A percentile compares a stretch with the other conserved stretches of the same genome.
phyloP scores from a whole-genome alignment of 2,888 invertebrate species.

The Acleris emargana region DNA sequence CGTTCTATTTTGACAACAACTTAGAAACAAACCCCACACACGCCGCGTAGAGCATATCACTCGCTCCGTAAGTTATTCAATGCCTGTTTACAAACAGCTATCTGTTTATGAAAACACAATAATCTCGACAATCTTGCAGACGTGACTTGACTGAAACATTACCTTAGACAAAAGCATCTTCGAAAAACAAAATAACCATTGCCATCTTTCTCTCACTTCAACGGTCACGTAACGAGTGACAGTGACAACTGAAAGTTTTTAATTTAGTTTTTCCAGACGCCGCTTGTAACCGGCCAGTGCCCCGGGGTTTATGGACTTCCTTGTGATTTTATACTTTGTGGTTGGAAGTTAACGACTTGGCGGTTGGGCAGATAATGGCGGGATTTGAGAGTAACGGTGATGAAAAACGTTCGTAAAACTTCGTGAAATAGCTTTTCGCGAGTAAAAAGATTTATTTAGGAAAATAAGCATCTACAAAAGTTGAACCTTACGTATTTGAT shows the following conservation, averaged over 20 bases:
- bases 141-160: conserved; percentile 35
- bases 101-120: conserved; percentile 31
- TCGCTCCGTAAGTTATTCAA: conserved; percentile 16
- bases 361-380: conserved; percentile 8
- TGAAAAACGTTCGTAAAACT: conserved; percentile 26
- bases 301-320: conserved; percentile 9
- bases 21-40: neutral
- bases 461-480: neutral
- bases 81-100: conserved; percentile 17
- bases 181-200: neutral
- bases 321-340: conserved; percentile 6
- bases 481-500: no score
- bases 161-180: conserved; percentile 21
- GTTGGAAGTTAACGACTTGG: conserved; percentile 9
- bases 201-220: conserved; percentile 1
- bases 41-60: conserved; percentile 10
- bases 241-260: neutral
- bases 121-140: conserved; percentile 35
- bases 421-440: conserved; percentile 8
- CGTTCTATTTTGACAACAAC: neutral
- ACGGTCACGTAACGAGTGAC: neutral
- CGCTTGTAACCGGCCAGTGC: conserved; percentile 9
- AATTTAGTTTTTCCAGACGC: conserved; percentile 4
- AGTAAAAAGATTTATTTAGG: neutral
- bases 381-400: conserved; percentile 19